phyloP scores from a whole-genome alignment of 2,113 vertebrate species.

The Polypterus senegalus region DNA sequence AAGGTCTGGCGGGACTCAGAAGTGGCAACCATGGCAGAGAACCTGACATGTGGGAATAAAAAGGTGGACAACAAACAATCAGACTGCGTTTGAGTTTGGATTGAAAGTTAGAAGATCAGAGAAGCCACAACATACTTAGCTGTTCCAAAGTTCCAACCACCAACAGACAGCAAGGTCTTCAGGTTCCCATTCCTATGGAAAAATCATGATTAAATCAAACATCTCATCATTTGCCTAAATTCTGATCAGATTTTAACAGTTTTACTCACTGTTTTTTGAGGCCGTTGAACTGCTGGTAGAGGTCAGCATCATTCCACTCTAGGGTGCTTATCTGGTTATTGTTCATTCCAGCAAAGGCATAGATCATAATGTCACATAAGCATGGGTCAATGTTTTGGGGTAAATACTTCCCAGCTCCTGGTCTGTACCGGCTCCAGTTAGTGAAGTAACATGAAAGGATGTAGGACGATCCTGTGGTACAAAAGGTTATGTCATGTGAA shows the following conservation, averaged over 20 bases:
- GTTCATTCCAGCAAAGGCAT: conserved; percentile 44
- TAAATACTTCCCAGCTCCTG: conserved; percentile 42
- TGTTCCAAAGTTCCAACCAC: conserved; percentile 50
- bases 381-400: conserved; percentile 42
- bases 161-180: conserved; percentile 46
- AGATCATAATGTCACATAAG: conserved; percentile 50
- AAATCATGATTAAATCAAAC: not conserved
- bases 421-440: conserved; percentile 48
- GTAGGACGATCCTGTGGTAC: conserved; percentile 26
- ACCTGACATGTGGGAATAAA: conserved; percentile 20
- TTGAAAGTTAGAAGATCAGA: not conserved
- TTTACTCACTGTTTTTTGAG: conserved; percentile 47
- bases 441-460: conserved; percentile 35
- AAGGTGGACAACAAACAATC: not conserved
- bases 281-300: conserved; percentile 41
- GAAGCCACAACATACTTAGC: conserved; percentile 32
- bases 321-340: conserved; percentile 37
- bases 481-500: not conserved
- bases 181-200: conserved; percentile 41
- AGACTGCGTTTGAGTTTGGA: too few species aligned
- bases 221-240: not conserved
- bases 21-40: conserved; percentile 38
- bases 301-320: conserved; percentile 41
- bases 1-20: conserved; percentile 39
- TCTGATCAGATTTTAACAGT: not conserved